Evolutionary conservation across 1,140 invertebrate genomes (phyloP), one percentile per base, ranked within the genome.

Genomic region (Paracyclopina nana): DNA sequence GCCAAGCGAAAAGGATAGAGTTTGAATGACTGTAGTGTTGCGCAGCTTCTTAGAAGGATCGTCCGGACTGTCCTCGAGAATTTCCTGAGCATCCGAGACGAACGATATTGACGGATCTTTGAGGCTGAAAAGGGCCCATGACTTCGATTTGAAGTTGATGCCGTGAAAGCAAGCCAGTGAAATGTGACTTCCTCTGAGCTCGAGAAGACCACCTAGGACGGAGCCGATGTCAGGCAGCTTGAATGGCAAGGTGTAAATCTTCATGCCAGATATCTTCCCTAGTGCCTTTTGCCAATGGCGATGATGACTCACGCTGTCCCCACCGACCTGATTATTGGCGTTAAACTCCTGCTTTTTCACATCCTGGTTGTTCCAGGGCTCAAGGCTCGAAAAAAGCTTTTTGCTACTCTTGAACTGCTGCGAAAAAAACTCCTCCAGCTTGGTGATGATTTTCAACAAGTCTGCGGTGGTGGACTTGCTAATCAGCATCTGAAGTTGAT

Each of bases 111-210:
- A 85, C 0, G 90, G 88, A 57, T 95, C 85, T 63, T 85, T 82
- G 43, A 97, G 68, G 53, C 83, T 91, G 63, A 96, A 96, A 25
- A 95, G 61, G 1, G 88, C 90, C 90, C 91, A 97, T 1, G 80
- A 88, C 67, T 94, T 95, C 25, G 87, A 80, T 56, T 88, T 88
- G 64, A 96, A 92, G 65, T 94, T 95, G 58, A 92, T 86, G 4
- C 90, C 91, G 65, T 95, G 87, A 69, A 95, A 97, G 65, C 90
- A 95, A 6, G 87, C 90, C 29, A 97, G 68, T 11, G 87, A 91
- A 31, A 97, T 85, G 61, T 70, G 68, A 51, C 91, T 87, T 25
- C 79, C 83, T 18, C 63, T 58, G 24, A 72, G 60, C 44, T 65
- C 64, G 16, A 59, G 40, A 30, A 54, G 53, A 9, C 58, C 58